Evolutionary conservation across 92 coral and sea anemone species (phyloP).

Genomic region (Epizoanthus rinbou): DNA sequence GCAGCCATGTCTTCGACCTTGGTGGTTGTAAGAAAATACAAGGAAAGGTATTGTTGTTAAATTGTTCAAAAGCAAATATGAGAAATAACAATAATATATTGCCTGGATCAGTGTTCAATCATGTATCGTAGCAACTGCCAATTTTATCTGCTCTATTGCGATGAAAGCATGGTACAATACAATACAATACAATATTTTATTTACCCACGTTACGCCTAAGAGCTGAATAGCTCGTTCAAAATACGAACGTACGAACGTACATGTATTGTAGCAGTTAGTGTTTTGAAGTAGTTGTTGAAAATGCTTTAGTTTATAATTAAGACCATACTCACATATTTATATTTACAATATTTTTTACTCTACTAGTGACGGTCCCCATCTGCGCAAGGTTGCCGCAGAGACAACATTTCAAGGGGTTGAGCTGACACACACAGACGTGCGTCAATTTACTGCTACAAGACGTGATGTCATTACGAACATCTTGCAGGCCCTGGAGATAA

Average conservation of each 20-base stretch:
- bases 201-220: too few relatives aligned
- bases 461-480: not conserved
- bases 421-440: slow-evolving; percentile 2
- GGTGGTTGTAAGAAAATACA: not conserved
- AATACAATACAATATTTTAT: too few relatives aligned
- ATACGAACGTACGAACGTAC: too few relatives aligned
- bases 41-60: slow-evolving; percentile 8
- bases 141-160: too few relatives aligned
- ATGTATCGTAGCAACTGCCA: not conserved
- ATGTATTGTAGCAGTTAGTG: too few relatives aligned
- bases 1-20: slow-evolving; percentile 4
- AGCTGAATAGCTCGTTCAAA: too few relatives aligned
- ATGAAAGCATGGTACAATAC: too few relatives aligned
- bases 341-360: not conserved
- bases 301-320: slow-evolving; percentile 6
- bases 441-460: not conserved
- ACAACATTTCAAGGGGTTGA: slow-evolving; percentile 13
- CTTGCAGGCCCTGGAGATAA: slow-evolving; percentile 2
- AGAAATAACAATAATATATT: not conserved
- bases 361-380: slow-evolving; percentile 27
- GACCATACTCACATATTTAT: not conserved
- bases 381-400: slow-evolving; percentile 26
- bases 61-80: not conserved
- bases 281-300: not conserved
- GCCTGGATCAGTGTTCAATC: not conserved